Conservation (phyloP, 2,888 invertebrate genomes). For the Ormyrus rosae region DNA sequence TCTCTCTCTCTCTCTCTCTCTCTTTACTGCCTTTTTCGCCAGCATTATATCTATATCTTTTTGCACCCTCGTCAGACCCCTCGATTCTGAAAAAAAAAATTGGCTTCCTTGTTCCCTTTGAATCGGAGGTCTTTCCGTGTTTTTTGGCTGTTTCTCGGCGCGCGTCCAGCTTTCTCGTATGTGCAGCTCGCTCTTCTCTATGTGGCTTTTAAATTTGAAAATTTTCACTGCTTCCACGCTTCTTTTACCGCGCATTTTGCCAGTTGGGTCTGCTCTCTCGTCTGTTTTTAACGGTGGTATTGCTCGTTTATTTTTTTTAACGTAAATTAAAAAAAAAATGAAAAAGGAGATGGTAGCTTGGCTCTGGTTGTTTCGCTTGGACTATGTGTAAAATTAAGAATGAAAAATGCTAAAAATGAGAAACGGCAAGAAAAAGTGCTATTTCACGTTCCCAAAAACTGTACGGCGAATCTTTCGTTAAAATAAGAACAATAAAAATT, state of each 20-base stretch:
- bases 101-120: slow-evolving; percentile 50
- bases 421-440: no score
- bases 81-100: slow-evolving; percentile 50
- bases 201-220: slow-evolving; percentile 31
- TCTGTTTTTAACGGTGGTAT: neutral
- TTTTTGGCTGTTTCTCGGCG: slow-evolving; percentile 44
- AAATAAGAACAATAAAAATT: no score
- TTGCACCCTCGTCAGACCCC: slow-evolving; percentile 50
- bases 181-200: slow-evolving; percentile 3
- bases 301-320: neutral
- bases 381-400: no score
- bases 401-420: no score
- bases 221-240: neutral
- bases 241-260: neutral
- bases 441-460: no score
- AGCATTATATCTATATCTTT: slow-evolving; percentile 43
- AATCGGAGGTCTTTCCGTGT: slow-evolving; percentile 40
- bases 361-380: no score
- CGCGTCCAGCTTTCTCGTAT: slow-evolving; percentile 18
- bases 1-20: slow-evolving; percentile 25
- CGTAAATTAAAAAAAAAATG: slow-evolving; percentile 5
- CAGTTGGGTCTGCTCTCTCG: neutral
- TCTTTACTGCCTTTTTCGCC: slow-evolving; percentile 8
- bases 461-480: no score
- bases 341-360: neutral